Evolutionary conservation across 2,113 vertebrate species (phyloP), one percentile per base, ranked within the genome.

Genomic region (Phrynosoma platyrhinos): DNA sequence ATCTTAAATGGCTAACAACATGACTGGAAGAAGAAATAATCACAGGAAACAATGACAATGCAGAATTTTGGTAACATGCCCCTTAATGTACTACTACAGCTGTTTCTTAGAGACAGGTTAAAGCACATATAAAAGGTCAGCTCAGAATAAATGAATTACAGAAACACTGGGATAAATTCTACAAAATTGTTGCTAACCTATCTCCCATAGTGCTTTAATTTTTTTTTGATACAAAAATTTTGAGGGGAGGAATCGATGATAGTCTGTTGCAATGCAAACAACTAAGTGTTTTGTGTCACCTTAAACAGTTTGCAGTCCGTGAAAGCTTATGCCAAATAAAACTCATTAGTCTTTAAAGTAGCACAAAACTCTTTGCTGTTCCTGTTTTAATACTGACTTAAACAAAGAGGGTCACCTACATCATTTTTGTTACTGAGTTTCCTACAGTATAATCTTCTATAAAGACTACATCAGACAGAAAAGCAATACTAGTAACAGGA

Each of bases 101-200:
- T 80, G 53, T 20, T 53, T 62, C n/a, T 30, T 58, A 36, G n/a
- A 80, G n/a, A 80, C 53, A 80, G 30, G 18, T 16, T 32, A n/a
- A 80, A 32, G 20, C 9, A 14, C 58, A 32, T 36, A 58, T 32
- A 9, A 79, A 16, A 18, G 52, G 40, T 42, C 3, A 77, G 75
- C 42, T 47, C 21, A 25, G 75, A 77, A 58, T 58, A 79, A 79
- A 8, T 58, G 53, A 16, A 79, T 53, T 79, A 58, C 30, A 53
- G 53, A 79, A 79, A 58, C 21, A 79, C n/a, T 58, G 78, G 30
- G 78, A 79, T 79, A 79, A 79, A 79, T 32, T 79, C 18, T 58
- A 52, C 36, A 79, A 40, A 42, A 30, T 20, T 32, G 30, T 32
- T 53, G 10, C 14, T 14, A 58, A 58, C 14, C 14, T 14, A 58